These are phyloP conservation scores for Eciton burchellii DNA, from an alignment of 1,140 invertebrate genomes.

Conservation along the genomic window DNA sequence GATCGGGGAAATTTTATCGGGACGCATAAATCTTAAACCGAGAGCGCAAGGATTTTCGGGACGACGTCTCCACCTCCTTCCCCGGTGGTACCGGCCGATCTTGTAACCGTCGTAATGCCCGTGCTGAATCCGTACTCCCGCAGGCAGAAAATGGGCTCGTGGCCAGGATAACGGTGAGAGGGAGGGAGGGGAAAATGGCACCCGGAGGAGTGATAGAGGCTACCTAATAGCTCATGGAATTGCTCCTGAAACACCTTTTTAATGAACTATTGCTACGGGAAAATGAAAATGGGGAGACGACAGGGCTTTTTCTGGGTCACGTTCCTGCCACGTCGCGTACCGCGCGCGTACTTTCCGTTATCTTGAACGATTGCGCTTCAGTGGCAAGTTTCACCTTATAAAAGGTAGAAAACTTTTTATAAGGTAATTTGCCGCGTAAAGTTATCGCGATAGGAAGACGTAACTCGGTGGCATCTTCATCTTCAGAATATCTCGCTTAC, in stretches of 20 bases:
- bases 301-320: conserved; percentile 63
- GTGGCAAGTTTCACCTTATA: no score
- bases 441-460: not conserved
- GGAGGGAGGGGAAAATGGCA: conserved; percentile 84
- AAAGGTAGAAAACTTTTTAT: not conserved
- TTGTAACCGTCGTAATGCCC: conserved; percentile 81
- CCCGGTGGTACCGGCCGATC: conserved; percentile 72
- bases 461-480: not conserved
- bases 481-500: conserved; percentile 26
- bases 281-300: conserved; percentile 87
- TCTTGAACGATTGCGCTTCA: not conserved
- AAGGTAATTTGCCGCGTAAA: not conserved
- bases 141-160: conserved; percentile 68
- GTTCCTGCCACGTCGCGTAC: not conserved
- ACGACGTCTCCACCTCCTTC: conserved; percentile 55
- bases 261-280: conserved; percentile 89
- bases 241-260: conserved; percentile 90
- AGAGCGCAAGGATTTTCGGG: conserved; percentile 39
- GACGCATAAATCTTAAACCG: not conserved
- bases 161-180: conserved; percentile 69
- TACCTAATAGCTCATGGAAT: conserved; percentile 89
- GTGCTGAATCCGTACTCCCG: conserved; percentile 80
- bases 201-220: conserved; percentile 88
- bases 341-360: conserved; percentile 23
- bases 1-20: not conserved